Conservation (phyloP, 30 jellyfish, hydroid and myxozoan species). For the Phacellophora camtschatica region DNA sequence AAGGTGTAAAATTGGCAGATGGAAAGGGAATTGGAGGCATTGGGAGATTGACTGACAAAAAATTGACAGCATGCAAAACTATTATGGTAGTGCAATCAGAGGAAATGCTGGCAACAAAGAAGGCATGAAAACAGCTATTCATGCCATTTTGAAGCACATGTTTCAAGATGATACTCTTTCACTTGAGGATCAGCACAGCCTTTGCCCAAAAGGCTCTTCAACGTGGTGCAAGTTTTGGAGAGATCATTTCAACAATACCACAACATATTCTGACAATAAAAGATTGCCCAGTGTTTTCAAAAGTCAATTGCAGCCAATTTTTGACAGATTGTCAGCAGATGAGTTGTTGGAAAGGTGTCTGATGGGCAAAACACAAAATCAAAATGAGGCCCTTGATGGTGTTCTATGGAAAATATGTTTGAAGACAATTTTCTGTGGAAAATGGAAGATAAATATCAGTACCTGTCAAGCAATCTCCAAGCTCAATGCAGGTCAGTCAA, state of each 20-base stretch:
- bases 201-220: conserved; percentile 20
- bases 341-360: conserved; percentile 32
- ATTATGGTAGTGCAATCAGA: conserved; percentile 26
- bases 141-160: conserved; percentile 14
- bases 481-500: neutral
- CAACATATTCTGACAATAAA: neutral
- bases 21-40: conserved; percentile 1
- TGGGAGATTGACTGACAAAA: conserved; percentile 6
- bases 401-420: conserved; percentile 51
- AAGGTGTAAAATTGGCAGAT: neutral
- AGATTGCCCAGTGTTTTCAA: conserved; percentile 44
- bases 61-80: conserved; percentile 9
- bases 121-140: neutral
- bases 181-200: conserved; percentile 14
- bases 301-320: conserved; percentile 22
- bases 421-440: conserved; percentile 10
- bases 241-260: neutral
- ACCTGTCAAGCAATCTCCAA: neutral
- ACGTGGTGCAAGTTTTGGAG: conserved; percentile 33
- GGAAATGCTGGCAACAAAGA: neutral
- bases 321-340: conserved; percentile 22
- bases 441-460: neutral
- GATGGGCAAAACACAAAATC: conserved; percentile 46
- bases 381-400: conserved; percentile 41
- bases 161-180: neutral